phyloP scores from a whole-genome alignment of 2,113 vertebrate genomes.

The Aviceda subcristata region DNA sequence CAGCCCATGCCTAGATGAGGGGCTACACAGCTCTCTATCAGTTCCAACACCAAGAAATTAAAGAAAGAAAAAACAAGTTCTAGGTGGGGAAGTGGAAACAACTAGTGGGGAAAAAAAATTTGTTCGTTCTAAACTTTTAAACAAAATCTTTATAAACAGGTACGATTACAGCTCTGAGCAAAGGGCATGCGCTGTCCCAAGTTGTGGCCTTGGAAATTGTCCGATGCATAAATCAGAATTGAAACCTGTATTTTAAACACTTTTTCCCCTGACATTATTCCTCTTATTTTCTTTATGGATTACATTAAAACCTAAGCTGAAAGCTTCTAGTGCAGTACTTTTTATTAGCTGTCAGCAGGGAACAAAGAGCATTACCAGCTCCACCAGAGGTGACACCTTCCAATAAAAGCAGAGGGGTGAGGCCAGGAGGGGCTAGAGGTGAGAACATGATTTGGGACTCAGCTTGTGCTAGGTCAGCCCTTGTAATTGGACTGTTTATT shows the following conservation, averaged over 20 bases:
- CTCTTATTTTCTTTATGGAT: not conserved
- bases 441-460: not conserved
- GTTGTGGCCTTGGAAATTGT: not conserved
- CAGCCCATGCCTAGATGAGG: not conserved
- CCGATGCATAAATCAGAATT: not conserved
- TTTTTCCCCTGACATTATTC: not conserved
- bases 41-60: not conserved
- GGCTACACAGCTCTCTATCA: not conserved
- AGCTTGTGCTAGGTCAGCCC: not conserved
- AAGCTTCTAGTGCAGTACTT: not conserved
- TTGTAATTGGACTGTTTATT: not conserved
- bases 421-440: not conserved
- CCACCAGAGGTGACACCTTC: not conserved
- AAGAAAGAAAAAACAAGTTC: not conserved
- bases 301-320: not conserved
- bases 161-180: not conserved
- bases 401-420: not conserved
- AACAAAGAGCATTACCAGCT: not conserved
- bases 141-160: not conserved
- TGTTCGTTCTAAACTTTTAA: not conserved
- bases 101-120: rapidly evolving
- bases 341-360: not conserved
- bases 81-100: not conserved
- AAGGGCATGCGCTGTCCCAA: not conserved
- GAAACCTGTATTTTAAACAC: not conserved